Conservation (phyloP, 2,113 vertebrate genomes). For the Xenopus borealis region DNA sequence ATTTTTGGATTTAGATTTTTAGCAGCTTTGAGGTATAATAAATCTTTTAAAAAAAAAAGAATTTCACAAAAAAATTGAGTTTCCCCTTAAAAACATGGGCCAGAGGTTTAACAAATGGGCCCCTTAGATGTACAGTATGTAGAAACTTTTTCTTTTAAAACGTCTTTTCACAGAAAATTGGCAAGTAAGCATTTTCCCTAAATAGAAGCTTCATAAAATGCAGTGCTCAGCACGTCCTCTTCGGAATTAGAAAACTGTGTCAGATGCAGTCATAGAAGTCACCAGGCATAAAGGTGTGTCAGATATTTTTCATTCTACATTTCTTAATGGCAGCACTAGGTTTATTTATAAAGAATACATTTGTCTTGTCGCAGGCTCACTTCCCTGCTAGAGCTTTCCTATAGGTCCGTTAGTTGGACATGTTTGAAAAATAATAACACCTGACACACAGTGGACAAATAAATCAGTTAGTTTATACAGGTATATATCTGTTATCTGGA, state of each 20-base stretch:
- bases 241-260: constrained; percentile 16
- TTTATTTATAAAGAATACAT: constrained; percentile 21
- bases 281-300: constrained; percentile 21
- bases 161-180: background rate
- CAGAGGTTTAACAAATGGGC: too few species aligned
- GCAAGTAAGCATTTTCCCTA: constrained; percentile 16
- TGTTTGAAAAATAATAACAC: too few species aligned
- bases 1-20: too few species aligned
- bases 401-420: background rate
- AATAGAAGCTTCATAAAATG: constrained; percentile 13
- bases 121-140: too few species aligned
- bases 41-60: too few species aligned
- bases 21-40: too few species aligned
- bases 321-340: background rate
- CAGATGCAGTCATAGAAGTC: constrained; percentile 25
- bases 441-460: too few species aligned
- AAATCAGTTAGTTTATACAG: too few species aligned
- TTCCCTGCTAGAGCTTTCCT: background rate
- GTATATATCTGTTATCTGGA: too few species aligned
- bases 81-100: too few species aligned
- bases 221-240: constrained; percentile 19
- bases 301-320: constrained; percentile 24
- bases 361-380: constrained; percentile 10
- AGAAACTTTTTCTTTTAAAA: too few species aligned
- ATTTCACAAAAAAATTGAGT: too few species aligned